Evolutionary conservation across 2,113 vertebrate species (phyloP).

Genomic region (Menidia beryllina): DNA sequence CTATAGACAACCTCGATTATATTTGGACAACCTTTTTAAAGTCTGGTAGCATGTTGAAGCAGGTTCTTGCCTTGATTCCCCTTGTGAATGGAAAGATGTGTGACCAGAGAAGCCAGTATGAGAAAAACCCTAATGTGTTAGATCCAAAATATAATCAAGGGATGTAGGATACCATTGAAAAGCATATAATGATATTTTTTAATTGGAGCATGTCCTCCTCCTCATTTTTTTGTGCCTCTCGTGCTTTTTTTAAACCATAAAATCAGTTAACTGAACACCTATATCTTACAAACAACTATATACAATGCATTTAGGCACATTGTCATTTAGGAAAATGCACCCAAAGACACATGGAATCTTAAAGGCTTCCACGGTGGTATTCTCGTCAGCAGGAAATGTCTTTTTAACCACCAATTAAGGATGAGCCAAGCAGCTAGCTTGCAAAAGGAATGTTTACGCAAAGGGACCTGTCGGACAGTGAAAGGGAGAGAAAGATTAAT

Average conservation of each 20-base stretch:
- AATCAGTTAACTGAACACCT: too few species aligned
- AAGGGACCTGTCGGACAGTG: constrained; percentile 44
- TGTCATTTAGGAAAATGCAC: neutral
- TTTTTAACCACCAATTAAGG: constrained; percentile 79
- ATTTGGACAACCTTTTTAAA: too few species aligned
- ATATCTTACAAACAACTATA: neutral
- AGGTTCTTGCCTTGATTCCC: too few species aligned
- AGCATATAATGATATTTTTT: constrained; percentile 26
- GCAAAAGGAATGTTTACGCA: constrained; percentile 66
- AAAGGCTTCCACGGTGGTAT: constrained; percentile 63
- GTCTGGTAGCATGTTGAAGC: too few species aligned
- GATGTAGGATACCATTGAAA: constrained; percentile 4
- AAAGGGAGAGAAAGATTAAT: constrained; percentile 41
- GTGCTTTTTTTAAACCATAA: too few species aligned
- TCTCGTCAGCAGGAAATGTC: constrained; percentile 70
- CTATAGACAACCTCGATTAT: too few species aligned
- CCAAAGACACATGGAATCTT: constrained; percentile 12
- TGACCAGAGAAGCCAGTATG: neutral
- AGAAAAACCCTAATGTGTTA: constrained; percentile 20
- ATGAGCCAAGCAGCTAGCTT: constrained; percentile 52
- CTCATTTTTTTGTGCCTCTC: neutral
- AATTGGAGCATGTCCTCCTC: neutral
- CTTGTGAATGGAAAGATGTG: neutral
- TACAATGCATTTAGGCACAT: neutral
- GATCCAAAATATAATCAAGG: constrained; percentile 14